These are phyloP conservation scores for Distichodus sexfasciatus DNA, from an alignment of 2,797 vertebrate genomes.

Conservation along the genomic window DNA sequence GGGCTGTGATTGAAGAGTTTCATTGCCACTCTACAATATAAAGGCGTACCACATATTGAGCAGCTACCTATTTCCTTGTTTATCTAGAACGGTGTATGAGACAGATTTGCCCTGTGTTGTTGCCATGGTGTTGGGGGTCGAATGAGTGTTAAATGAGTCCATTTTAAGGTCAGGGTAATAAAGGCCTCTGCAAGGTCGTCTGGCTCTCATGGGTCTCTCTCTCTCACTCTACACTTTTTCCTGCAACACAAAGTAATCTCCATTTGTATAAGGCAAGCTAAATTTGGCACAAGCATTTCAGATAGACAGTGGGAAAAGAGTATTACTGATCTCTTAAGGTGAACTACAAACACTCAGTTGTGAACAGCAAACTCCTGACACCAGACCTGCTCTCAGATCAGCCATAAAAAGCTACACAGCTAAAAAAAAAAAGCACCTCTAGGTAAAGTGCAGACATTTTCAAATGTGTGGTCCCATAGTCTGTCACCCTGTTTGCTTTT, in stretches of 20 bases:
- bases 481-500: neutral
- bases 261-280: conserved; percentile 46
- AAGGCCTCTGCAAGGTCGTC: conserved; percentile 62
- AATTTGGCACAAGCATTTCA: conserved; percentile 38
- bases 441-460: conserved; percentile 6
- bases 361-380: too few relatives aligned
- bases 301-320: neutral
- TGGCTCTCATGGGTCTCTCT: conserved; percentile 59
- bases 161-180: conserved; percentile 58
- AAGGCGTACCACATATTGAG: too few relatives aligned
- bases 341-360: neutral
- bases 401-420: neutral
- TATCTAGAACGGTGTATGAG: conserved; percentile 25
- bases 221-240: conserved; percentile 47
- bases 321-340: neutral
- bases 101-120: conserved; percentile 42
- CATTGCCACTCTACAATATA: too few relatives aligned
- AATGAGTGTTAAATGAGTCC: conserved; percentile 58
- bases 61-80: conserved; percentile 42
- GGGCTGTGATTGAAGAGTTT: too few relatives aligned
- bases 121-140: conserved; percentile 44
- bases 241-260: conserved; percentile 59
- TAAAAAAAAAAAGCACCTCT: neutral
- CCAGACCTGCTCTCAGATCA: neutral
- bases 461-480: neutral